These are phyloP conservation scores for Urocynchramus pylzowi DNA, from an alignment of 2,113 vertebrate species.

Conservation along the genomic window DNA sequence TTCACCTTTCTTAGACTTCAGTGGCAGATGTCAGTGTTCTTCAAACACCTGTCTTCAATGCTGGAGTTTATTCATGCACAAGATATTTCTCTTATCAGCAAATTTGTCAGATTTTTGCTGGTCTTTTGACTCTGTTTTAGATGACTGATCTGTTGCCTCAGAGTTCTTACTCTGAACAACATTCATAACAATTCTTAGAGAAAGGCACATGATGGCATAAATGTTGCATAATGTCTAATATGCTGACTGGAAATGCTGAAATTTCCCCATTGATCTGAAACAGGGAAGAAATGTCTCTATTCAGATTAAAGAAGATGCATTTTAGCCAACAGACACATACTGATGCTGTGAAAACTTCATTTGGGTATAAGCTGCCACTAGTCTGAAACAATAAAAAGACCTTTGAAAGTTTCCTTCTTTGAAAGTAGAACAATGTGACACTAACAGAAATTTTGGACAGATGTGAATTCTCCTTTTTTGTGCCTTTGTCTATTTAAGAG, in stretches of 20 bases:
- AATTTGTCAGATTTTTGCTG: neutral
- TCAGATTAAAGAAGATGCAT: neutral
- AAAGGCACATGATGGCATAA: neutral
- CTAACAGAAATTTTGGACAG: neutral
- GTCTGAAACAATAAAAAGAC: neutral
- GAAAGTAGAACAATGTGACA: neutral
- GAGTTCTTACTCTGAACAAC: neutral
- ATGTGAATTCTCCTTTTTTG: neutral
- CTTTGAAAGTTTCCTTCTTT: neutral
- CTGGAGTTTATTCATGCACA: neutral
- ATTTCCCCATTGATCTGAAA: neutral
- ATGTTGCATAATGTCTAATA: neutral
- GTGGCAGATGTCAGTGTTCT: neutral
- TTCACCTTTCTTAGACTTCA: neutral
- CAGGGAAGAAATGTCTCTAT: neutral
- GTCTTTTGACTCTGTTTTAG: neutral
- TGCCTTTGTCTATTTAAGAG: conserved; percentile 13
- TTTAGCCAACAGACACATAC: neutral
- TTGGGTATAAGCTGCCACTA: neutral
- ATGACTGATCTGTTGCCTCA: conserved; percentile 6
- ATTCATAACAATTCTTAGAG: neutral
- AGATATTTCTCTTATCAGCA: neutral
- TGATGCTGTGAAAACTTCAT: neutral
- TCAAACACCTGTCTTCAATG: neutral
- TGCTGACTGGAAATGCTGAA: neutral